These are phyloP conservation scores for Petrophora chlorosata DNA, from an alignment of 2,888 invertebrate species.

Conservation along the genomic window DNA sequence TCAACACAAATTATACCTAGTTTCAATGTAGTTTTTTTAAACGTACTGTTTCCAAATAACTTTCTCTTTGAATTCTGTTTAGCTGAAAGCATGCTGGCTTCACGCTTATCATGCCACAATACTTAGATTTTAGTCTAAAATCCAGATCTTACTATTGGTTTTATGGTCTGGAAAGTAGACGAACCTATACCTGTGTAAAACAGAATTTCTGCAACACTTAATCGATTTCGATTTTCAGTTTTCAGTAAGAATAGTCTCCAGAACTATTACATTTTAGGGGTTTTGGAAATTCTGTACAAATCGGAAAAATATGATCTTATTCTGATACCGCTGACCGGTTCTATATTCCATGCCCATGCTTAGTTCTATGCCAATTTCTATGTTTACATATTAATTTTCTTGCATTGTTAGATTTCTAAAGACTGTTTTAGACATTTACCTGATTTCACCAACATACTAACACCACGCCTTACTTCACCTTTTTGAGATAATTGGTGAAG, in stretches of 20 bases:
- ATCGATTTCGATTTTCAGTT: no score
- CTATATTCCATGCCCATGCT: conserved; percentile 25
- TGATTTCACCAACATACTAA: not conserved
- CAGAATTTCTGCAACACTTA: conserved; percentile 36
- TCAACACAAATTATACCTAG: no score
- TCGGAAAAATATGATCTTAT: conserved; percentile 10
- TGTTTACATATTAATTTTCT: conserved; percentile 28
- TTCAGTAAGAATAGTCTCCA: not conserved
- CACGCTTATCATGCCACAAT: conserved; percentile 14
- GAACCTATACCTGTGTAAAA: conserved; percentile 31
- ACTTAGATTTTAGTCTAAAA: conserved; percentile 24
- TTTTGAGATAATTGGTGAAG: conserved; percentile 2
- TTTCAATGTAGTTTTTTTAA: no score
- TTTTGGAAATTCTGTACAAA: conserved; percentile 33
- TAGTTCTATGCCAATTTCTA: conserved; percentile 24
- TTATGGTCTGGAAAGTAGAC: conserved; percentile 17
- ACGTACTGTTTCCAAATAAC: conserved; percentile 13
- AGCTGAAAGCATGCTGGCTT: conserved; percentile 26
- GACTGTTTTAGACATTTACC: not conserved
- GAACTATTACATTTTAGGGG: not conserved
- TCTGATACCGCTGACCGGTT: conserved; percentile 33
- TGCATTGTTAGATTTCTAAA: conserved; percentile 28
- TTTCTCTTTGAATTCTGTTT: conserved; percentile 3
- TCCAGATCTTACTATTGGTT: conserved; percentile 20
- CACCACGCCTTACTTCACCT: not conserved